phyloP scores from a whole-genome alignment of 2,888 invertebrate species.

The Leistus spinibarbis region DNA sequence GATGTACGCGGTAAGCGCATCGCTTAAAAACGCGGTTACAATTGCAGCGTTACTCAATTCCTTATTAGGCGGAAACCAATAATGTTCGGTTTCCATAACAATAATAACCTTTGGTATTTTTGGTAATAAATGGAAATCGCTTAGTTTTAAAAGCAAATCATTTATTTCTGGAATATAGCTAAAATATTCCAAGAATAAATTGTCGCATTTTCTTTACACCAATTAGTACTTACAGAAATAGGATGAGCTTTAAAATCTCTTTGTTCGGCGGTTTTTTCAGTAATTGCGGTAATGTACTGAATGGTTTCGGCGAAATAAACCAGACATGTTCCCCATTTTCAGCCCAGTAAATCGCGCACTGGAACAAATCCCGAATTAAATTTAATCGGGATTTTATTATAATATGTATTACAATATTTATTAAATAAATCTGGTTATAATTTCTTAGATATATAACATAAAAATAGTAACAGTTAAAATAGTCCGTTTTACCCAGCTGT shows the following conservation, averaged over 20 bases:
- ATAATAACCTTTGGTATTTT: constrained; percentile 51
- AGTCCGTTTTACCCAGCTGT: no score
- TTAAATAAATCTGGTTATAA: background rate
- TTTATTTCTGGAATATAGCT: constrained; percentile 52
- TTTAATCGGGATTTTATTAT: background rate
- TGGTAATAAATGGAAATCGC: constrained; percentile 51
- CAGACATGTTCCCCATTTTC: constrained; percentile 51
- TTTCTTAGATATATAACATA: background rate
- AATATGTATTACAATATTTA: background rate
- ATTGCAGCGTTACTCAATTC: constrained; percentile 46
- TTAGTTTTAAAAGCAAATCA: constrained; percentile 51
- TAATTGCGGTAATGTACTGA: constrained; percentile 50
- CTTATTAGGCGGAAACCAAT: constrained; percentile 44
- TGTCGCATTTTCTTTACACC: constrained; percentile 10
- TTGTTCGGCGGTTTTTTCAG: constrained; percentile 48
- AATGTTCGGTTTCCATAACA: constrained; percentile 49
- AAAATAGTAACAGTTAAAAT: no score
- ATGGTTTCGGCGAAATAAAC: constrained; percentile 51
- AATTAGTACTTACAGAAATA: constrained; percentile 51
- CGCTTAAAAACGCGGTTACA: constrained; percentile 48
- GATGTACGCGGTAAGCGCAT: constrained; percentile 48
- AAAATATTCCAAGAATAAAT: constrained; percentile 35
- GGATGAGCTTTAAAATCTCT: constrained; percentile 51
- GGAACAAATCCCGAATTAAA: constrained; percentile 30
- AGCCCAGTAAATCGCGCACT: constrained; percentile 52